Base-by-base conservation (phyloP, 2,113 vertebrate genomes). In the Calidris pygmaea region DNA sequence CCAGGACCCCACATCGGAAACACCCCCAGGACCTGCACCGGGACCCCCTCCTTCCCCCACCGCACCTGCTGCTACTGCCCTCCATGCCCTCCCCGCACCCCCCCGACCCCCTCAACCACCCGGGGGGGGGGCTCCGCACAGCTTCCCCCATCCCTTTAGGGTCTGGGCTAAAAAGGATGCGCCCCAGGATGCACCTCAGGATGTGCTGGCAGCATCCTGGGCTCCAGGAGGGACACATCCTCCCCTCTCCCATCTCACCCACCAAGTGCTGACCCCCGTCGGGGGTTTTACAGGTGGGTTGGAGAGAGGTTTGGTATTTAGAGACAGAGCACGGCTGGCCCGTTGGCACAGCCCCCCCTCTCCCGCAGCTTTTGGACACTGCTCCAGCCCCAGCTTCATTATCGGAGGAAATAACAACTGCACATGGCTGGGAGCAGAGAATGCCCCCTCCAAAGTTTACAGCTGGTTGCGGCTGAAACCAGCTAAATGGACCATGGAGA, bases 241-340 rank as follows among this genome's bases (percentile, higher is more conserved):
- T 34, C 56, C 27, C 53, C 66, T 22, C 47, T 53, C 66, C 68
- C 70, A 3, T 0, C 3, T 22, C 73, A 8, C 39, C 37, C 66
- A 45, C 35, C 24, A 2, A 35, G 30, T 3, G 0, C 48, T 27
- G 66, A 10, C n/a, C 43, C 56, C 53, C 68, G 0, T 0, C 2
- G 5, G 5, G 5, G 59, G 68, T 10, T 26, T 58, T 78, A 4
- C 35, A 6, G 60, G 56, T 2, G 65, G 41, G 47, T 3, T 30
- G 65, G 26, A 20, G 30, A 11, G 76, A 29, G 56, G 9, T 14
- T 85, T 48, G 8, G 2, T 13, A 4, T 37, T 12, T 30, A 18
- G 60, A 37, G 65, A 0, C 6, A 7, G 48, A 68, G 29, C 55
- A 30, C 7, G 29, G 1, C 60, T 62, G 7, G 20, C 14, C 34